Evolutionary conservation across 2,888 invertebrate species (phyloP), one percentile per base, ranked within the genome.

Genomic region (Andricus curvator): DNA sequence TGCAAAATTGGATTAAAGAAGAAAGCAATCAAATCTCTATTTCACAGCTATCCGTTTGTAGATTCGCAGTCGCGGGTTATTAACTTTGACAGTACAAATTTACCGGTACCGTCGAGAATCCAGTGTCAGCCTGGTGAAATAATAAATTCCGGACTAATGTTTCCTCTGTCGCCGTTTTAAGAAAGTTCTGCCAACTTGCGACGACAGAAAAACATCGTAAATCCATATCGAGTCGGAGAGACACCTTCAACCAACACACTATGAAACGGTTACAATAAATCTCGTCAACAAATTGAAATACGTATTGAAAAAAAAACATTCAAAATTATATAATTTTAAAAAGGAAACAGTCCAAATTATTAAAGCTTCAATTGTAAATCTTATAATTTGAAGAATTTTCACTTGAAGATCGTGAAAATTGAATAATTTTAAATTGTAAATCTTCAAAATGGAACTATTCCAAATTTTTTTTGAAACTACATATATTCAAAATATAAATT

Each of bases 151-250:
- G 82, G 86, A 83, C 86, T 90, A 90, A 90, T 88, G 89, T 89
- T 89, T 90, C 88, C 89, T 88, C 83, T 81, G 82, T 82, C 83
- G 86, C 86, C 86, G 85, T 86, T 88, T 89, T 86, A 90, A 90
- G 90, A 91, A 90, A 91, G 88, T 90, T 91, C 88, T 89, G 90
- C 91, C 91, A 91, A 91, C 89, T 91, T 90, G 89, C 88, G 86
- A 89, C 89, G 90, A 89, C 91, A 89, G 92, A 92, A 92, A 92
- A 92, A 92, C 92, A 92, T 91, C 92, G 89, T 92, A 92, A 92
- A 92, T 92, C 90, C 89, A 88, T 90, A 91, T 91, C 91, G 91
- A 91, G 90, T 89, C 78, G 84, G 81, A 84, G 81, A 81, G 85
- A 86, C 85, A 84, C 86, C 85, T 84, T 85, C 86, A 83, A 85